These are phyloP conservation scores for Cantharis flavilabris DNA, from an alignment of 2,888 invertebrate genomes.

Conservation along the genomic window DNA sequence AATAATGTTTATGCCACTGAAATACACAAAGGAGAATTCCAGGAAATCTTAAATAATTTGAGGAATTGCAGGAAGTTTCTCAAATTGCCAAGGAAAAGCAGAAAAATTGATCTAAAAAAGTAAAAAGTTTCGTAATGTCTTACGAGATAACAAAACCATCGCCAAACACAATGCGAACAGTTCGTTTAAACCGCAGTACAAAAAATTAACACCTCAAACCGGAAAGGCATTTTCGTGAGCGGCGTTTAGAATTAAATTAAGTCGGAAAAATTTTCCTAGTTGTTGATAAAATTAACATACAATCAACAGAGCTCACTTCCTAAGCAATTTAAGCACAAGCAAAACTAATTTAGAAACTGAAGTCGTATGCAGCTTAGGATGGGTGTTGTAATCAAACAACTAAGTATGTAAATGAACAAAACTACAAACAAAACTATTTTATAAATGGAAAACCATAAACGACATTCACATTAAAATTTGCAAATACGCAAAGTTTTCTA, in stretches of 20 bases:
- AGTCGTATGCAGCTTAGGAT: slow-evolving; percentile 3
- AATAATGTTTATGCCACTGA: background rate
- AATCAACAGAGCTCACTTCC: background rate
- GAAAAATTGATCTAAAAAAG: background rate
- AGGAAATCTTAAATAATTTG: background rate
- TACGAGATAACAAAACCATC: background rate
- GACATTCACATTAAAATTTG: background rate
- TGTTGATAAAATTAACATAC: background rate
- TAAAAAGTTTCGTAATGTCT: background rate
- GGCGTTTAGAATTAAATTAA: background rate
- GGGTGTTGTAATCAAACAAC: slow-evolving; percentile 5
- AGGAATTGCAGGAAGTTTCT: background rate
- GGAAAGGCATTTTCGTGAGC: background rate
- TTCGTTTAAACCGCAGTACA: background rate
- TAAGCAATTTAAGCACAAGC: background rate
- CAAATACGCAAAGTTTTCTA: background rate
- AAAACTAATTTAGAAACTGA: slow-evolving; percentile 6
- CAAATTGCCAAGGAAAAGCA: background rate
- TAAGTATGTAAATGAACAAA: slow-evolving; percentile 11
- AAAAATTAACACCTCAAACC: background rate
- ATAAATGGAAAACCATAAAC: slow-evolving; percentile 1
- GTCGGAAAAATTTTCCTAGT: background rate
- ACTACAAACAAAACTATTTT: slow-evolving; percentile 7
- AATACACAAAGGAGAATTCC: no score
- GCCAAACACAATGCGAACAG: background rate